Percentiles rank a stretch among this genome's conserved stretches.
Conservation (phyloP, 2,888 invertebrate genomes). For the Scaptomyza caliginosa region DNA sequence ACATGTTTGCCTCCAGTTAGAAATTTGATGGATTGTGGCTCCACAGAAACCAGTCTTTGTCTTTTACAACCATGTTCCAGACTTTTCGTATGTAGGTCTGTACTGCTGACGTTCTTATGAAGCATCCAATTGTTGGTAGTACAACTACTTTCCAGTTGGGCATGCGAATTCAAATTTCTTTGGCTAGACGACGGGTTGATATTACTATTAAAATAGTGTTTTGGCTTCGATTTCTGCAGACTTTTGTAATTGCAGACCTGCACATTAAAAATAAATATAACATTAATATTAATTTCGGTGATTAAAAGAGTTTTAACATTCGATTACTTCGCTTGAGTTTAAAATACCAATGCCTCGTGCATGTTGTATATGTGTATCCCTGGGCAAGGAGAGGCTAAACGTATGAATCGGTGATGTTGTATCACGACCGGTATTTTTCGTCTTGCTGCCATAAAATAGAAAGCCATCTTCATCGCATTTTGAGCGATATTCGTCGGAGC, state of each 20-base stretch:
- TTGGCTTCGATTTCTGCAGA: slow-evolving; percentile 42
- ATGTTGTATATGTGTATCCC: slow-evolving; percentile 85
- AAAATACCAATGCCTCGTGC: slow-evolving; percentile 21
- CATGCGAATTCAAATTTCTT: slow-evolving; percentile 16
- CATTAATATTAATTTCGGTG: not conserved
- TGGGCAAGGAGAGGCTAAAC: slow-evolving; percentile 90
- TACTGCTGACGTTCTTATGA: slow-evolving; percentile 83
- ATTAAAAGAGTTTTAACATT: not conserved
- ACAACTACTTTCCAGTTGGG: slow-evolving; percentile 5
- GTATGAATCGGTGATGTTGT: slow-evolving; percentile 86
- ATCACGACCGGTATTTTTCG: slow-evolving; percentile 21
- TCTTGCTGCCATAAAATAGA: slow-evolving; percentile 52
- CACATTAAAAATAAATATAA: not conserved
- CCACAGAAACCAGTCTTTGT: slow-evolving; percentile 60
- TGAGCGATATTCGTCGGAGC: slow-evolving; percentile 64
- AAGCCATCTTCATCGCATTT: slow-evolving; percentile 51
- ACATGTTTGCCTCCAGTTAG: slow-evolving; percentile 89
- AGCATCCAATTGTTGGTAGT: slow-evolving; percentile 89
- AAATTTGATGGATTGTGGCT: slow-evolving; percentile 85
- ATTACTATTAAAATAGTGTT: slow-evolving; percentile 20
- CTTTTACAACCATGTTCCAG: slow-evolving; percentile 43
- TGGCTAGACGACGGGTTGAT: slow-evolving; percentile 1
- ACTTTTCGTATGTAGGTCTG: slow-evolving; percentile 62
- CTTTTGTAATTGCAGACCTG: slow-evolving; percentile 51
- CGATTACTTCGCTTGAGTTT: slow-evolving; percentile 35